Evolutionary conservation across 2,113 vertebrate genomes (phyloP), one percentile per base, ranked within the genome.

Genomic region (Sinocyclocheilus rhinocerous): DNA sequence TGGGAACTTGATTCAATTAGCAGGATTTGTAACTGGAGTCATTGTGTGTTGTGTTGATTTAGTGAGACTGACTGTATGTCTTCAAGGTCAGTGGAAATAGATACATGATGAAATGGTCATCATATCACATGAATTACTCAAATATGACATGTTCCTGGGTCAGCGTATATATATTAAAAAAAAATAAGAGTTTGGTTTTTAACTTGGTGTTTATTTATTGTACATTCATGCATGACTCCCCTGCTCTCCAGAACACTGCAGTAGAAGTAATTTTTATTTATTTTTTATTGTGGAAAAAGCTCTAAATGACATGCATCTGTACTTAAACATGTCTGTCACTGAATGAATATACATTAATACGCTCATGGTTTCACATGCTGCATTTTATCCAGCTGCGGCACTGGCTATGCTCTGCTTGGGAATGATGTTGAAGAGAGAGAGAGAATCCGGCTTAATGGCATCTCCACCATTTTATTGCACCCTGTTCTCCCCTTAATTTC

Each of bases 401-500:
- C 26, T 82, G n/a, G 48, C 15, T 13, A 76, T 33, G 48, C 59
- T 70, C 48, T 88, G 78, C 48, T 33, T 50, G 24, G 55, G n/a
- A 45, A 42, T 20, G 22, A 77, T 39, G 16, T 63, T 85, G 18
- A 45, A 50, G 13, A 52, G 65, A 79, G 63, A 42, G 16, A 59
- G 63, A 18, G 65, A 78, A 22, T 70, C 42, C 59, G 4, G 52
- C 78, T 86, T 82, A 75, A 82, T 76, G 73, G 24, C 61, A 69
- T 85, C 77, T 78, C 73, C 29, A 63, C 83, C 61, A 70, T 85
- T 65, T 70, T 85, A 69, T 85, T 50, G 72, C 80, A 65, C 70
- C 50, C 72, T 76, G 61, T 82, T 76, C 33, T 59, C 77, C 22
- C 59, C 50, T 78, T 85, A 83, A 85, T 85, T 85, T 85, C 50